Evolutionary conservation across 1,140 invertebrate genomes (phyloP), one percentile per base, ranked within the genome.

Genomic region (Liolophura sinensis): DNA sequence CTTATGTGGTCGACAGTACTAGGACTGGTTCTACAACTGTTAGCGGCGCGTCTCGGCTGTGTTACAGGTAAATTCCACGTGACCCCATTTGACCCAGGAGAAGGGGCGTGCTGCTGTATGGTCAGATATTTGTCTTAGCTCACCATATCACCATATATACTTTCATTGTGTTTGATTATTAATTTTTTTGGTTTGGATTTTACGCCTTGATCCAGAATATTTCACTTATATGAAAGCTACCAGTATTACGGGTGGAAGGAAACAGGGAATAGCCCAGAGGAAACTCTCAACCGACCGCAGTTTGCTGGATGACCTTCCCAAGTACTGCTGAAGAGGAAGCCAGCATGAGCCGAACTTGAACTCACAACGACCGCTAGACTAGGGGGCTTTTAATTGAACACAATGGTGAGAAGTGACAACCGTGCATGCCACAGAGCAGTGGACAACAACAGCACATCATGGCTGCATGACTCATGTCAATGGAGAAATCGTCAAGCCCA

Each of bases 21-120:
- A 64, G 95, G 94, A 27, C 86, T 96, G 46, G 82, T 95, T 11
- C 91, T 96, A 87, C 94, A 96, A 84, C 87, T 92, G 67, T 85
- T 96, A 55, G 89, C 93, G 49, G 92, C 92, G 60, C 87, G 93
- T 74, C 83, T 96, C 56, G 94, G 94, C 9, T 91, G 92, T 56
- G 92, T 94, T 0, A 91, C 92, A 12, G 94, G 94, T 40, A 83
- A 24, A 52, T 66, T 1, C 15, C 24, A 20, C 9, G 31, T 40
- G 31, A 1, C 20, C 0, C 20, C 25, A 40, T 27, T 22, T 27
- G 27, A 15, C 9, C 56, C 52, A 55, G 12, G 1, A 18, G 24
- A 31, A 31, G n/a, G 51, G 14, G 12, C 22, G 49, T 6, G 50
- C 24, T 14, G 7, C 22, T 22, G 27, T 15, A 61, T 5, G 18